These are phyloP conservation scores for Rynchops niger DNA, from an alignment of 2,113 vertebrate genomes.

Conservation along the genomic window DNA sequence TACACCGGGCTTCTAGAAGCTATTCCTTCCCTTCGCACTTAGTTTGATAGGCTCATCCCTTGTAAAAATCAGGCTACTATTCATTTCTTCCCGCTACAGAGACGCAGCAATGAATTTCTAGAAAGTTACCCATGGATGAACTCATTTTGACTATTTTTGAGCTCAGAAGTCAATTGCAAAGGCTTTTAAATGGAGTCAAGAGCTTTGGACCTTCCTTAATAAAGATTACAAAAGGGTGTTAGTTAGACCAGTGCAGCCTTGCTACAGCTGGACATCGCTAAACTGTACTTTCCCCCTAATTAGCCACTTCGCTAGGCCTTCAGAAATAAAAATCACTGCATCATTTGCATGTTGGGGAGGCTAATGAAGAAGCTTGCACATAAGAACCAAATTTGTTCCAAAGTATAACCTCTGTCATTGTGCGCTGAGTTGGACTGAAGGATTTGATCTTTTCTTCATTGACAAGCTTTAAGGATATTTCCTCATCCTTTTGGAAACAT, in stretches of 20 bases:
- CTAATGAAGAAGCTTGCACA: neutral
- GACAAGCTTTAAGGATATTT: neutral
- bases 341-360: neutral
- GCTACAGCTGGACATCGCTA: neutral
- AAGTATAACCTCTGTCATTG: neutral
- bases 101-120: neutral
- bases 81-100: neutral
- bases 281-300: neutral
- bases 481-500: neutral
- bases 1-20: neutral
- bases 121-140: neutral
- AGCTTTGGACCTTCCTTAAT: neutral
- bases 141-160: neutral
- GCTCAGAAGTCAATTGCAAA: neutral
- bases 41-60: neutral
- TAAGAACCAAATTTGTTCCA: neutral
- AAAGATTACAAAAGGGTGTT: neutral
- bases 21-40: neutral
- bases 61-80: neutral
- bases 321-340: neutral
- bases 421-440: neutral
- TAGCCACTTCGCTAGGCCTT: neutral
- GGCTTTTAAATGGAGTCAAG: neutral
- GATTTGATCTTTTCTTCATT: neutral
- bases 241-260: neutral